Base-by-base conservation (phyloP, 1,140 invertebrate species). In the Vanessa atalanta region DNA sequence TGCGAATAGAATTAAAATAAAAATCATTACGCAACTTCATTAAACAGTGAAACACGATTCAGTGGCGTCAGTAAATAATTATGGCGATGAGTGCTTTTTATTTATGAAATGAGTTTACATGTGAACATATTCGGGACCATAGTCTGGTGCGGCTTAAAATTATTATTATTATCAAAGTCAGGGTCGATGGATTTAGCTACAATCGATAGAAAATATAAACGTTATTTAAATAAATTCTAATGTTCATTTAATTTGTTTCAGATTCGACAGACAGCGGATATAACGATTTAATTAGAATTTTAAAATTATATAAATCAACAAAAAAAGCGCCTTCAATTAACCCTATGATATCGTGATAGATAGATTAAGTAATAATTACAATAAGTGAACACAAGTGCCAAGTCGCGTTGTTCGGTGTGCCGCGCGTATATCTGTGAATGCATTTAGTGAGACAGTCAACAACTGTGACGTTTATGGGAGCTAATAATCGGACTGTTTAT, bases 291-390 rank as follows among this genome's bases (percentile, higher is more conserved):
- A 74, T 70, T 75, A 79, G 53, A 75, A 77, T 80, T 71, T 70
- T 70, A 48, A 23, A 23, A 70, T 47, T 61, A 63, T 70, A 50
- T 67, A 64, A 83, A 83, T 72, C 69, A 84, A 87, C 83, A 81
- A 77, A 90, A 80, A 73, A 89, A 91, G 83, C 89, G 88, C 89
- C 84, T 90, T 90, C 80, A 86, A 85, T 80, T 72, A 77, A 79
- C 83, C 82, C 15, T 65, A 43, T 8, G 86, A 85, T 61, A 61
- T 31, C 57, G 84, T 87, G 86, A 79, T 83, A 84, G 82, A 70
- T 86, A 89, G 80, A 72, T 72, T 80, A 83, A 79, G 79, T 74
- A 79, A 78, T 78, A 75, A 72, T 78, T 78, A 78, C 65, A 72
- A 69, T 72, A 78, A 72, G 65, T 76, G 73, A 79, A 78, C 76